Evolutionary conservation across 2,888 invertebrate genomes (phyloP), one percentile per base, ranked within the genome.

Genomic region (Entomobrya proxima): DNA sequence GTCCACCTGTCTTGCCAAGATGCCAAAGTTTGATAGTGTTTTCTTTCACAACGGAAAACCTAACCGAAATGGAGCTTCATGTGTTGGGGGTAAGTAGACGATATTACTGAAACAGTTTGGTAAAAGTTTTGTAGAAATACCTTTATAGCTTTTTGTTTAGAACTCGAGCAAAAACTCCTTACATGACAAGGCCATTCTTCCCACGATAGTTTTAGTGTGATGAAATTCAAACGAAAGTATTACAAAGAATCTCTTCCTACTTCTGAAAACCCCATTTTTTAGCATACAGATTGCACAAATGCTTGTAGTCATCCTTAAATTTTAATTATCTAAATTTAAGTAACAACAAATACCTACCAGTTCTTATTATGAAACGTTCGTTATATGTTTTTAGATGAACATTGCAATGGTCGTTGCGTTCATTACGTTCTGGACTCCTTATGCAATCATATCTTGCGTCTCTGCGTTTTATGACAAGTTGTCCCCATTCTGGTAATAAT

Each of bases 331-430:
- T 11, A 40, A 40, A 11, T 40, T 40, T 40, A 11, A 11, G 44
- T 40, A 15, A 40, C 9, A 40, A 40, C 7, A 40, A 40, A 40
- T 40, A 40, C 7, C 7, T 40, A 11, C 15, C 15, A 40, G 15
- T 40, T 40, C 15, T 11, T 40, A 11, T 40, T 40, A 40, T 40
- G 44, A 40, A 40, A 11, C 6, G 11, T n/a, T n/a, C n/a, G n/a
- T n/a, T n/a, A n/a, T n/a, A n/a, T n/a, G n/a, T 52, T 69, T 79
- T 4, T 75, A 90, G 90, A 88, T 90, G 83, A 90, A 90, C 40
- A 76, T 90, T 2, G 30, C 88, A 32, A 89, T 90, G 88, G 88
- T 90, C 2, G 18, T 86, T 9, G 80, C 88, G 1, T 90, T 87
- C 76, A 74, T 86, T 64, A 24, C 85, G 15, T 86, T 88, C 37